These are phyloP conservation scores for Paramuricea clavata DNA, from an alignment of 92 coral and sea anemone species.

Conservation along the genomic window DNA sequence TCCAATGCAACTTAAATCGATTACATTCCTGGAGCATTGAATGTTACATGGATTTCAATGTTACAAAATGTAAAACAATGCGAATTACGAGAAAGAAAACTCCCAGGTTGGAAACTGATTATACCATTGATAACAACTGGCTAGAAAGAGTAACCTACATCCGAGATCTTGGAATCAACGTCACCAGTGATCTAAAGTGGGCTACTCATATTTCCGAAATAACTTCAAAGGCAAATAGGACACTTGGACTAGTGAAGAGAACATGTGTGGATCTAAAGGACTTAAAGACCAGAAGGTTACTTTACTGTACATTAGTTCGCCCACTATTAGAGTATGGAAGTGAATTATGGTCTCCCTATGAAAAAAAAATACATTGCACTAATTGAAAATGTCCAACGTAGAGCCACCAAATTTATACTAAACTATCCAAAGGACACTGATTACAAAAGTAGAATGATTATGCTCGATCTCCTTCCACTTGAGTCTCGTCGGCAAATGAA, in stretches of 20 bases:
- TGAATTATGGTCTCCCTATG: neutral
- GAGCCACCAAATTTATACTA: constrained; percentile 17
- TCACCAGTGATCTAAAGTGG: neutral
- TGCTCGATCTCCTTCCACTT: constrained; percentile 15
- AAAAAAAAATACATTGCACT: neutral
- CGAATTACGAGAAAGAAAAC: neutral
- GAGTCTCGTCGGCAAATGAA: too few species aligned
- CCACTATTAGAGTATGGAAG: neutral
- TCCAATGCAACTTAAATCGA: neutral
- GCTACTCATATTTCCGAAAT: neutral
- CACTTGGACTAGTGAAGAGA: neutral
- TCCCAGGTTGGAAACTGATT: neutral
- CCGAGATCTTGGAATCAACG: neutral
- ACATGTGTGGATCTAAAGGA: neutral
- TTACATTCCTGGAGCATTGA: neutral
- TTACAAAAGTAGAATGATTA: neutral
- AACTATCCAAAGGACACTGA: constrained; percentile 15
- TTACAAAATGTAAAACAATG: neutral
- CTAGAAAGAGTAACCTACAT: neutral
- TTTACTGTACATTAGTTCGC: neutral
- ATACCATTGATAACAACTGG: neutral
- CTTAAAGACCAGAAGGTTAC: neutral
- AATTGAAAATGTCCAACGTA: neutral
- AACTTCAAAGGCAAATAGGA: neutral
- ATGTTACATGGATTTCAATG: neutral